Percentiles rank a stretch among this genome's conserved stretches.
phyloP scores from a whole-genome alignment of 1,140 invertebrate species.

The Archegozetes longisetosus region DNA sequence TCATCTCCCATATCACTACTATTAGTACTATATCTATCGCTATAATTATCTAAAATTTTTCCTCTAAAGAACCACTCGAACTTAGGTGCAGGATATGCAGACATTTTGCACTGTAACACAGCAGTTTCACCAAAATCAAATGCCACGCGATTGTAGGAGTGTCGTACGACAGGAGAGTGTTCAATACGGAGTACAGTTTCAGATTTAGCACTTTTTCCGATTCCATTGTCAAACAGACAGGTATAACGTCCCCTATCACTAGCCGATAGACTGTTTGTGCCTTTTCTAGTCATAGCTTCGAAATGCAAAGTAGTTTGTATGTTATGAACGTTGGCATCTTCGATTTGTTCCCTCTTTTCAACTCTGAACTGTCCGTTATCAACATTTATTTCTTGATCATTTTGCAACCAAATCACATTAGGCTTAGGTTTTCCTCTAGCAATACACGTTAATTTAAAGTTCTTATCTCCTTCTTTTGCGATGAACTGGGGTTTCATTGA shows the following conservation, averaged over 20 bases:
- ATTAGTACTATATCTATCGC: conserved; percentile 50
- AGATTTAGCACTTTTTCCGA: conserved; percentile 48
- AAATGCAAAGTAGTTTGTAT: conserved; percentile 69
- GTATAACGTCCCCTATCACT: conserved; percentile 71
- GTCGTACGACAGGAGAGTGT: conserved; percentile 66
- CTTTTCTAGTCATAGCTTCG: conserved; percentile 44
- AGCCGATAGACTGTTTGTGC: conserved; percentile 41
- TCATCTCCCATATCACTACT: conserved; percentile 63
- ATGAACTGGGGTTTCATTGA: conserved; percentile 49
- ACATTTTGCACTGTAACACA: conserved; percentile 66
- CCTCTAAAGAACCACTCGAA: conserved; percentile 73
- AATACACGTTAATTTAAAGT: conserved; percentile 60
- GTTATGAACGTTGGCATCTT: conserved; percentile 48
- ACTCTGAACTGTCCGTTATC: conserved; percentile 50
- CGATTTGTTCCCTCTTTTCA: conserved; percentile 52
- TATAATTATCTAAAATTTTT: conserved; percentile 32
- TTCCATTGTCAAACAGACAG: conserved; percentile 74
- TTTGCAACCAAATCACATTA: conserved; percentile 65
- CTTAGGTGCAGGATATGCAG: conserved; percentile 75
- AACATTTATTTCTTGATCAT: conserved; percentile 52
- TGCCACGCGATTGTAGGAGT: conserved; percentile 72
- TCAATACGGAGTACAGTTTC: conserved; percentile 26
- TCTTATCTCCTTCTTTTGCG: conserved; percentile 52
- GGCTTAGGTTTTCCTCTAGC: conserved; percentile 74
- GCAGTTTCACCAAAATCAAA: conserved; percentile 65